Evolutionary conservation across 2,113 vertebrate genomes (phyloP).

Genomic region (Catharus minimus): DNA sequence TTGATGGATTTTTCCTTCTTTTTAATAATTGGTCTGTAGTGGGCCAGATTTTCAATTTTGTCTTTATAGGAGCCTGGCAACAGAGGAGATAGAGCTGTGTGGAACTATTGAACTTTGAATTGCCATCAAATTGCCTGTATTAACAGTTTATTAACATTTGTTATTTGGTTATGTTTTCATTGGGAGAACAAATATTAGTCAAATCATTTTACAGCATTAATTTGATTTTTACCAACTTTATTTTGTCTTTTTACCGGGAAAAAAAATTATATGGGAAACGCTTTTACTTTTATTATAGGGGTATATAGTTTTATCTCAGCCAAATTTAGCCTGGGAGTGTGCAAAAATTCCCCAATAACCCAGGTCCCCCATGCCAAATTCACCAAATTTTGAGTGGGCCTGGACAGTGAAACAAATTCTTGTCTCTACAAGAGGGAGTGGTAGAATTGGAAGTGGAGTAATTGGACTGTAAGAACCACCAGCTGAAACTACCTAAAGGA

Average conservation of each 20-base stretch:
- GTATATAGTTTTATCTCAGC: background rate
- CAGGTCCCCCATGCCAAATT: background rate
- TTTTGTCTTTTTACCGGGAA: background rate
- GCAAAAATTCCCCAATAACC: background rate
- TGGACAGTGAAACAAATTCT: background rate
- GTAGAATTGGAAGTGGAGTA: background rate
- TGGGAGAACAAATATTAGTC: background rate
- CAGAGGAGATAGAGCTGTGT: background rate
- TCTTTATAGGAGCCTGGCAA: background rate
- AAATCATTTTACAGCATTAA: background rate
- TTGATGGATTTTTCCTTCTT: background rate
- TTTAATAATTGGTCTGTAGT: background rate
- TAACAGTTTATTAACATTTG: background rate
- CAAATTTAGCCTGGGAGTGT: background rate
- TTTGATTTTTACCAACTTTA: background rate
- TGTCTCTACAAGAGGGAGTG: background rate
- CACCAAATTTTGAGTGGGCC: background rate
- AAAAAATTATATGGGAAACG: background rate
- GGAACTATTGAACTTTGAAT: background rate
- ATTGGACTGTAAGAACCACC: background rate
- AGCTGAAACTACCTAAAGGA: background rate
- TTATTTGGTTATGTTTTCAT: background rate
- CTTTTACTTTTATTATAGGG: background rate
- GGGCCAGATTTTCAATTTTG: background rate
- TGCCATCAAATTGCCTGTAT: background rate